A percentile compares a stretch with the other conserved stretches of the same genome.
Conservation (phyloP, 2,888 invertebrate species). For the Dicranocentrus wangi region DNA sequence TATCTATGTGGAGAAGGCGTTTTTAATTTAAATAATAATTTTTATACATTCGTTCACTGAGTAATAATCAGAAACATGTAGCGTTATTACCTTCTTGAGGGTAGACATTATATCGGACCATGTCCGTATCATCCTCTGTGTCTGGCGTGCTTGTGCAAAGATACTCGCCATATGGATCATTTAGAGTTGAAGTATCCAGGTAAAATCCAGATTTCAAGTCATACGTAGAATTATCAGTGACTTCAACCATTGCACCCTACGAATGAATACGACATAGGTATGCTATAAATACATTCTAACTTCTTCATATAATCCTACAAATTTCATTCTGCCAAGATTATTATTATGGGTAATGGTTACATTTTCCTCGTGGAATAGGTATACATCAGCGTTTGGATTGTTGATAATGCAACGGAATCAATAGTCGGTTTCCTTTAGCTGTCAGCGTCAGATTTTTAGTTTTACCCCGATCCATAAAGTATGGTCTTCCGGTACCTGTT, state of each 20-base stretch:
- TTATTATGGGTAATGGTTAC: constrained; percentile 14
- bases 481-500: constrained; percentile 65
- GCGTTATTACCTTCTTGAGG: constrained; percentile 48
- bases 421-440: constrained; percentile 39
- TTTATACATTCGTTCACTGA: background rate
- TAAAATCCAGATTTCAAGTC: constrained; percentile 64
- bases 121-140: constrained; percentile 61
- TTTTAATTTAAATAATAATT: background rate
- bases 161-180: constrained; percentile 58
- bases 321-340: background rate
- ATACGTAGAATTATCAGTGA: constrained; percentile 62
- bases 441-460: constrained; percentile 53
- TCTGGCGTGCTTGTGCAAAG: constrained; percentile 63
- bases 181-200: constrained; percentile 25
- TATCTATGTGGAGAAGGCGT: constrained; percentile 40
- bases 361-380: constrained; percentile 56
- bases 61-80: too few relatives aligned
- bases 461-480: constrained; percentile 63
- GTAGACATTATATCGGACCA: constrained; percentile 55
- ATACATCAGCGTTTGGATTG: constrained; percentile 64
- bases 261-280: background rate
- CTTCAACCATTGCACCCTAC: constrained; percentile 53
- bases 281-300: background rate
- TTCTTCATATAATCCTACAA: too few relatives aligned
- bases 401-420: constrained; percentile 64